A percentile compares a stretch with the other conserved stretches of the same genome.
phyloP scores from a whole-genome alignment of 2,113 vertebrate genomes.

The Cyprinodon tularosa region DNA sequence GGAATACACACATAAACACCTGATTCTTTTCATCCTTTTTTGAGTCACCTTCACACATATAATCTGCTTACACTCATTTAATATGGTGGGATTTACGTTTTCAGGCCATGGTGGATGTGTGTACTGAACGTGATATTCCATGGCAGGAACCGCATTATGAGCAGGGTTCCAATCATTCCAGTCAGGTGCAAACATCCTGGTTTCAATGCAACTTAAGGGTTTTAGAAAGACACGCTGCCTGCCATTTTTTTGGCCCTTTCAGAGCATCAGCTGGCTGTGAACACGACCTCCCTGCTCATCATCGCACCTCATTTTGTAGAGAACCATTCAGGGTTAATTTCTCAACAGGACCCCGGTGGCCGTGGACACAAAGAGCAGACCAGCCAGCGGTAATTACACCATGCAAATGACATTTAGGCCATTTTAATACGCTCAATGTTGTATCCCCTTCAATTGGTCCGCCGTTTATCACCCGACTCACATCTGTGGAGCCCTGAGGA shows the following conservation, averaged over 20 bases:
- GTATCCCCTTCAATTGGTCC: slow-evolving; percentile 62
- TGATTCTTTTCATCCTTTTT: slow-evolving; percentile 17
- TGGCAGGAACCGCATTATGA: slow-evolving; percentile 60
- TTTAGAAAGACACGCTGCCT: background rate
- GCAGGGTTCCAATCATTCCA: slow-evolving; percentile 17
- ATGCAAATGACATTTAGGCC: slow-evolving; percentile 70
- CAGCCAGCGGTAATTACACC: slow-evolving; percentile 69
- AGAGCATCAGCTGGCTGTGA: slow-evolving; percentile 23
- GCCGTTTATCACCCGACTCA: slow-evolving; percentile 64
- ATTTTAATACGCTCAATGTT: slow-evolving; percentile 52
- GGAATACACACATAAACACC: slow-evolving; percentile 20
- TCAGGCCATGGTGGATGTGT: slow-evolving; percentile 54
- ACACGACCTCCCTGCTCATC: slow-evolving; percentile 46
- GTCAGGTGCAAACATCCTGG: slow-evolving; percentile 5
- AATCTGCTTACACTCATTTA: slow-evolving; percentile 63
- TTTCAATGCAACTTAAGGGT: background rate
- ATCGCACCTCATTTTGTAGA: slow-evolving; percentile 29
- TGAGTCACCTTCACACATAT: slow-evolving; percentile 6
- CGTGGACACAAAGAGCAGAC: slow-evolving; percentile 61
- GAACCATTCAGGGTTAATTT: slow-evolving; percentile 42
- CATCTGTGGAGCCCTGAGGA: slow-evolving; percentile 60
- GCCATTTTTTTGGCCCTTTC: slow-evolving; percentile 10
- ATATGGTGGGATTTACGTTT: slow-evolving; percentile 68
- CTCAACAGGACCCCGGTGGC: slow-evolving; percentile 61
- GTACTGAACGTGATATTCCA: slow-evolving; percentile 57